A percentile compares a stretch with the other conserved stretches of the same genome.
phyloP scores from a whole-genome alignment of 2,888 invertebrate species.

The Minunthozetes semirufus region DNA sequence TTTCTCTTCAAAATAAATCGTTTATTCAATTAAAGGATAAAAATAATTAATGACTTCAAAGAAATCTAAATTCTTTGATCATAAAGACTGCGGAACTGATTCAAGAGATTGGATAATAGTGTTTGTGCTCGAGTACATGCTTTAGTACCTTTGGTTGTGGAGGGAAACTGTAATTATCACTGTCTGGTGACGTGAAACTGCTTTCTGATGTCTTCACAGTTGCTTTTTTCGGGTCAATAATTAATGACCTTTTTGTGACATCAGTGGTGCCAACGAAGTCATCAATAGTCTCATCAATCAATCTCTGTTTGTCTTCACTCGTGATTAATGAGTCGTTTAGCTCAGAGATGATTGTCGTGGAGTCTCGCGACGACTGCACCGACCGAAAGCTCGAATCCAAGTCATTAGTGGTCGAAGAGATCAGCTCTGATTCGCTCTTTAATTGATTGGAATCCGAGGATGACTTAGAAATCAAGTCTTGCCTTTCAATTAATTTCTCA shows the following conservation, averaged over 20 bases:
- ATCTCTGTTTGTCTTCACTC: constrained; percentile 22
- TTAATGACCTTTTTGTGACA: constrained; percentile 30
- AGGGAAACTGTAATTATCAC: constrained; percentile 25
- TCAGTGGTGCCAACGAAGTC: constrained; percentile 7
- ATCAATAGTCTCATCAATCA: constrained; percentile 19
- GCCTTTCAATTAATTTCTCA: not conserved
- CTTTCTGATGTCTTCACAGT: not conserved
- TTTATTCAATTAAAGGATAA: too few species aligned
- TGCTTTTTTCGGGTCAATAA: constrained; percentile 26
- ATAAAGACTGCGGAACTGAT: too few species aligned
- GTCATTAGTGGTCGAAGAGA: constrained; percentile 18
- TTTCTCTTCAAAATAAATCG: too few species aligned
- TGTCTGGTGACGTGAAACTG: constrained; percentile 24
- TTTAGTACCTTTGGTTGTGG: constrained; percentile 12
- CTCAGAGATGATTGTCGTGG: constrained; percentile 14
- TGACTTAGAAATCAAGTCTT: constrained; percentile 15
- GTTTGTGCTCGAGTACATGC: too few species aligned
- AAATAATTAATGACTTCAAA: too few species aligned
- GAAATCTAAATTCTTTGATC: too few species aligned
- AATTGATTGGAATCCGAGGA: constrained; percentile 25
- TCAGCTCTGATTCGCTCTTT: constrained; percentile 23
- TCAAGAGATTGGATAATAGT: too few species aligned
- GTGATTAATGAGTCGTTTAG: constrained; percentile 15
- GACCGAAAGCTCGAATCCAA: constrained; percentile 15
- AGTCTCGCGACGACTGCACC: not conserved